Base-by-base conservation (phyloP, 1,140 invertebrate species). In the Drosophila ambigua region DNA sequence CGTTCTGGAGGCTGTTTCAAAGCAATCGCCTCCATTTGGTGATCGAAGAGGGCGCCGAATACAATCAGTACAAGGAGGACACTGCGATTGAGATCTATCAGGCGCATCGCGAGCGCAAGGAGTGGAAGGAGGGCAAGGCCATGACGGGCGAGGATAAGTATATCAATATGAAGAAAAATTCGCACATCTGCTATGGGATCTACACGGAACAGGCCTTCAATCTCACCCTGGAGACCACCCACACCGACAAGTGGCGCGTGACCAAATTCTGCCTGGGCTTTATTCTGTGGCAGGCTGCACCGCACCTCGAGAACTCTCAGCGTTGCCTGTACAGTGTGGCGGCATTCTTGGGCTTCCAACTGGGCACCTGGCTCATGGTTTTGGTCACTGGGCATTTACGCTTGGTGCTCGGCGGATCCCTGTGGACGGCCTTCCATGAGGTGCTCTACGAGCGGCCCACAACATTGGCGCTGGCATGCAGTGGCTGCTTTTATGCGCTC, bases 1-100 rank as follows among this genome's bases (percentile, higher is more conserved):
- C 31, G 4, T 0, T 52, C 5, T 2, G 5, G 23, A 84, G 72
- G 16, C 5, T 39, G 2, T 72, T 72, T n/a, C 54, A 61, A 16
- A 60, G 23, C 13, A 57, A 11, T 20, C 24, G 64, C 15, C 23
- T 69, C 24, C 50, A 2, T 2, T 35, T 69, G 6, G 2, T 57
- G 4, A 48, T 69, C n/a, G 1, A 11, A 1, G 9, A 24, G 43
- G 26, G 1, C 4, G 51, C 0, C 0, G 43, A 31, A 5, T 69
- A 57, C 51, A 68, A 9, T 2, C 64, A 69, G 24, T 69, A 69
- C 8, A 49, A 31, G 8, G 64, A 9, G 7, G 4, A 8, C 8
- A 43, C 66, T 2, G 6, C 31, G 4, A 8, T 8, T 2, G 31
- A 49, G 4, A 6, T 69, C 35, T 2, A 43, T 11, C 3, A 13